phyloP scores from a whole-genome alignment of 2,797 vertebrate species.

The Fratercula arctica region DNA sequence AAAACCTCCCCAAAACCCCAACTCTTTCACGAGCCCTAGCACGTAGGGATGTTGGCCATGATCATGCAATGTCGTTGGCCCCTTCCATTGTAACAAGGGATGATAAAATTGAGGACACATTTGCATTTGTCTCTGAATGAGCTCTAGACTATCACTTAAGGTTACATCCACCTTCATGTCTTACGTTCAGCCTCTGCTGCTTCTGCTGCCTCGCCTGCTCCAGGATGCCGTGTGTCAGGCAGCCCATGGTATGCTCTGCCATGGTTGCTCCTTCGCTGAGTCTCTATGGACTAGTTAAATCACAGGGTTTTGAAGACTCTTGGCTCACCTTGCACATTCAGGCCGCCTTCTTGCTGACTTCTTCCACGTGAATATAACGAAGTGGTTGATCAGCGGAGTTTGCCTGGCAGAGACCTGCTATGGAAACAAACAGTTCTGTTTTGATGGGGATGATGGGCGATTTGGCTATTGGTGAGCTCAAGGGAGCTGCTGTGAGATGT shows the following conservation, averaged over 20 bases:
- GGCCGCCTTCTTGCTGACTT: neutral
- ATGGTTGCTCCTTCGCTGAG: neutral
- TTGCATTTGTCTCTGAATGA: neutral
- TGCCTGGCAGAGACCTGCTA: neutral
- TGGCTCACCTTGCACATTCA: neutral
- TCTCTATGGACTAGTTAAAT: neutral
- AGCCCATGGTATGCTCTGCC: fast-evolving
- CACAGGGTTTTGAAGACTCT: neutral
- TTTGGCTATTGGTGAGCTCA: neutral
- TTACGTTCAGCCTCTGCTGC: neutral
- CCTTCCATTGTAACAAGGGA: neutral
- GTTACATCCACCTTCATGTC: fast-evolving
- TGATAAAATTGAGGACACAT: neutral
- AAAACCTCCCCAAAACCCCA: neutral
- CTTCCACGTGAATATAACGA: fast-evolving
- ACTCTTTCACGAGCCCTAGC: neutral
- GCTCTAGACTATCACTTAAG: neutral
- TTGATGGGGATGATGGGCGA: neutral
- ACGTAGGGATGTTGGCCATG: fast-evolving
- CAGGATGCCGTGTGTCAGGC: neutral
- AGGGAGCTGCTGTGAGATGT: neutral
- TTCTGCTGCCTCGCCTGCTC: neutral
- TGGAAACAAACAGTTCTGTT: neutral
- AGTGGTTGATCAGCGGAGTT: neutral
- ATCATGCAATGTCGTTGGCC: neutral